Evolutionary conservation across 2,113 vertebrate species (phyloP).

Genomic region (Pseudois nayaur): DNA sequence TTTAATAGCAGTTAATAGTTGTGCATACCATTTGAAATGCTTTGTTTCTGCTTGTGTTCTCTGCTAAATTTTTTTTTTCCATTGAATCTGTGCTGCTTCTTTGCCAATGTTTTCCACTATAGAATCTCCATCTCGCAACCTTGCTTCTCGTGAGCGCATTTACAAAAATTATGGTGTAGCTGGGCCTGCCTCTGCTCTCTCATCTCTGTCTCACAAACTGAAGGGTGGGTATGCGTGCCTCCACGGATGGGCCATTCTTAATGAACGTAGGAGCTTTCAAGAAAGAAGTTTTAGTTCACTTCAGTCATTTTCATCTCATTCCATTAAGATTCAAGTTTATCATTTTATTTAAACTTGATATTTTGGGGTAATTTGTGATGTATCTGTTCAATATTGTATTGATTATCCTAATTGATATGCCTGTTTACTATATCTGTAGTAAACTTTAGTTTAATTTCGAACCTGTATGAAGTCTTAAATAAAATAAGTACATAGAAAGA

Average conservation of each 20-base stretch:
- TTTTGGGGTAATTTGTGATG: neutral
- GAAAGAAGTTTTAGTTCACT: neutral
- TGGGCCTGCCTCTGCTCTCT: conserved; percentile 94
- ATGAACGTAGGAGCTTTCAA: conserved; percentile 18
- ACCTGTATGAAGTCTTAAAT: neutral
- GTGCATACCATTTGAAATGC: conserved; percentile 76
- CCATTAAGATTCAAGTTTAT: conserved; percentile 30
- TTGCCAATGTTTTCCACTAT: conserved; percentile 95
- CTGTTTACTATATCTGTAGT: neutral
- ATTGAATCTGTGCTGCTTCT: conserved; percentile 93
- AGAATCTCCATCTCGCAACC: conserved; percentile 96
- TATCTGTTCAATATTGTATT: neutral
- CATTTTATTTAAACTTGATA: conserved; percentile 44
- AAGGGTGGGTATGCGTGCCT: conserved; percentile 96
- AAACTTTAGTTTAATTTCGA: neutral
- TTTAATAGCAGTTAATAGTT: conserved; percentile 33
- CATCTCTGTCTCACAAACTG: conserved; percentile 95
- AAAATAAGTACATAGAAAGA: neutral
- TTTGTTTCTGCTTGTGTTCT: conserved; percentile 79
- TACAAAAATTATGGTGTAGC: conserved; percentile 93
- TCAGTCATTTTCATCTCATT: conserved; percentile 75
- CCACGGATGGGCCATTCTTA: conserved; percentile 69
- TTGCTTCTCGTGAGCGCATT: conserved; percentile 96
- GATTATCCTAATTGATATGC: conserved; percentile 11
- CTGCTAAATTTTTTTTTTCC: conserved; percentile 83